Base-by-base conservation (phyloP, 2,888 invertebrate genomes). In the Dasypolia templi region DNA sequence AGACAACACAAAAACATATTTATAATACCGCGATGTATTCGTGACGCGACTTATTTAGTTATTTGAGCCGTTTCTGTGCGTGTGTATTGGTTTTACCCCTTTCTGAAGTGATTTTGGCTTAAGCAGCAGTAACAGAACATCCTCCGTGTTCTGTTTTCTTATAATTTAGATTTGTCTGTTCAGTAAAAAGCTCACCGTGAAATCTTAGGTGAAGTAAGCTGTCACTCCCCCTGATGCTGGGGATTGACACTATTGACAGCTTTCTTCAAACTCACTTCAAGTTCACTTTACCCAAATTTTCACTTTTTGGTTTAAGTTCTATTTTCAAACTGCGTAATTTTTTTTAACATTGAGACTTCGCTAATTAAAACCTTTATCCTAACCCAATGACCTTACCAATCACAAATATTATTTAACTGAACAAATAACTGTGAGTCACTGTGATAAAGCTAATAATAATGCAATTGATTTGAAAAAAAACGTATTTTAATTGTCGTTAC, bases 1-100 rank as follows among this genome's bases (percentile, higher is more conserved):
- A 91, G 90, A 91, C 91, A 89, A 91, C 91, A 91, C 91, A 91
- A 92, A 91, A 92, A 91, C 91, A 91, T 86, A 87, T 85, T 90
- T 88, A 77, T 77, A 87, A 87, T 86, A 82, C 79, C 83, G 81
- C 84, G 88, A 84, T 88, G 84, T 79, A 79, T 84, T 86, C 85
- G 77, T 76, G 70, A 75, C 75, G 77, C 35, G 29, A 67, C 81
- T 81, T 65, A 78, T 72, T 70, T 75, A 62, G 82, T 82, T 63
- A 77, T 75, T 59, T 78, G 66, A 74, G 62, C 70, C 74, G 39
- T 53, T 66, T 69, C 65, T 51, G 51, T 42, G 65, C 63, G 56
- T 65, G 39, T 61, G 59, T 75, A 68, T 79, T 58, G 63, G 63
- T 44, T 66, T 70, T 82, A 82, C 55, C 82, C 74, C 71, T 79